Base-by-base conservation (phyloP, 2,797 vertebrate genomes). In the Myotis daubentonii region DNA sequence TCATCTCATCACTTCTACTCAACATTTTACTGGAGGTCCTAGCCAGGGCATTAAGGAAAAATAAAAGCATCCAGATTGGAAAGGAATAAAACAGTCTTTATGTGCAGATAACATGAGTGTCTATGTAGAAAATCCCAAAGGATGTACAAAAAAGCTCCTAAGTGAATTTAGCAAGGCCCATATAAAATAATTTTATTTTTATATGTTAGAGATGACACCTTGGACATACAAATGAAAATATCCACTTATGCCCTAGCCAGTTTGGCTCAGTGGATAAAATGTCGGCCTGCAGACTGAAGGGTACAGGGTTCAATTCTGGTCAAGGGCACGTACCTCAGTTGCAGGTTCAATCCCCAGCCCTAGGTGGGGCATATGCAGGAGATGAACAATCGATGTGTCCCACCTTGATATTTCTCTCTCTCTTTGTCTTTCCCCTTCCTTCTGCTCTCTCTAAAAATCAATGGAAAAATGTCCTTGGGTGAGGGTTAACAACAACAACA, bases 191-290 rank as follows among this genome's bases (percentile, higher is more conserved):
- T 82, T 74, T 1, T 91, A 57, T 86, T 89, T 79, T 19, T 93
- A 15, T 68, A 41, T 79, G 78, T 6, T 68, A 49, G 38, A 82
- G 8, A 76, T 60, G 66, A 92, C 47, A 22, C 66, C 33, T 71
- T 87, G 10, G 22, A 93, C 83, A 90, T 68, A 74, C 65, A 92
- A 76, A 76, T 87, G 72, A 62, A 30, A 66, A 75, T 81, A n/a
- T 47, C 49, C 11, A 95, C 41, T 93, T 84, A 72, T 62, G 28
- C 28, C 57, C 57, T 60, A 28, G 57, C 25, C 25, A 11, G 25
- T 62, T 62, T 30, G 28, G 60, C 28, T 62, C 12, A 30, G 28
- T 62, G 60, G 25, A 15, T 15, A 62, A 12, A 13, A 60, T 62
- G 5, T 30, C 6, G 15, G 60, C 60, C 28, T 62, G 6, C 1